Conservation (phyloP, 2,797 vertebrate species). For the Platyrinchus mystaceus region DNA sequence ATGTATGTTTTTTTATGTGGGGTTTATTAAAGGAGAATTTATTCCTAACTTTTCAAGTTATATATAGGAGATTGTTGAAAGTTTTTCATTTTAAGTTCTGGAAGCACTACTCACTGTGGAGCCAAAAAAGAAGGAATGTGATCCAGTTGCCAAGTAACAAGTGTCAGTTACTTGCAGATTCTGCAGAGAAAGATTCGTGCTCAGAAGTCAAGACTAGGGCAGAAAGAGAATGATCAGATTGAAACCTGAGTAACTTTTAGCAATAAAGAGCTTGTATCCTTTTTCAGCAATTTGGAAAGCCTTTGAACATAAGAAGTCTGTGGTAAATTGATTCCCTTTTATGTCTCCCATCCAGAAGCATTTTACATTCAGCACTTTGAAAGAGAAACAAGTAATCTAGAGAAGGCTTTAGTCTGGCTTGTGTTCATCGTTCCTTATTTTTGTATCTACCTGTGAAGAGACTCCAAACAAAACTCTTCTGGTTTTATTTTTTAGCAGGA, state of each 20-base stretch:
- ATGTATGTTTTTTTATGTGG: background rate
- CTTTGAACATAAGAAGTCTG: background rate
- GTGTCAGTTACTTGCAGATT: slow-evolving; percentile 47
- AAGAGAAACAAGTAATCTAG: background rate
- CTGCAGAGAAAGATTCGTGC: background rate
- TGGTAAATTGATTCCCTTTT: background rate
- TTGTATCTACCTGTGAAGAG: background rate
- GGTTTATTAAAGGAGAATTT: slow-evolving; percentile 22
- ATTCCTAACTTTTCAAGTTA: slow-evolving; percentile 4
- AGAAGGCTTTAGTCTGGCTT: background rate
- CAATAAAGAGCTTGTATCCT: background rate
- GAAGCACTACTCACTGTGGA: background rate
- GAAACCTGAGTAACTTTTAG: background rate
- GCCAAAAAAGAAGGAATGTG: slow-evolving; percentile 60
- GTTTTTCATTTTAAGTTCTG: slow-evolving; percentile 35
- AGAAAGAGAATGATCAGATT: background rate
- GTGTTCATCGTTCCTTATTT: background rate
- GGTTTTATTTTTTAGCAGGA: background rate
- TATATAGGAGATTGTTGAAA: background rate
- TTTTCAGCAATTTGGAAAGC: background rate
- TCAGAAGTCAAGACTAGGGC: slow-evolving; percentile 1
- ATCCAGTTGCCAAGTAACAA: slow-evolving; percentile 52
- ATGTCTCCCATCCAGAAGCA: background rate
- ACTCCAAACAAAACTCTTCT: background rate
- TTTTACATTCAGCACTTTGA: background rate